These are phyloP conservation scores for Microctonus hyperodae DNA, from an alignment of 2,888 invertebrate genomes.

Conservation along the genomic window DNA sequence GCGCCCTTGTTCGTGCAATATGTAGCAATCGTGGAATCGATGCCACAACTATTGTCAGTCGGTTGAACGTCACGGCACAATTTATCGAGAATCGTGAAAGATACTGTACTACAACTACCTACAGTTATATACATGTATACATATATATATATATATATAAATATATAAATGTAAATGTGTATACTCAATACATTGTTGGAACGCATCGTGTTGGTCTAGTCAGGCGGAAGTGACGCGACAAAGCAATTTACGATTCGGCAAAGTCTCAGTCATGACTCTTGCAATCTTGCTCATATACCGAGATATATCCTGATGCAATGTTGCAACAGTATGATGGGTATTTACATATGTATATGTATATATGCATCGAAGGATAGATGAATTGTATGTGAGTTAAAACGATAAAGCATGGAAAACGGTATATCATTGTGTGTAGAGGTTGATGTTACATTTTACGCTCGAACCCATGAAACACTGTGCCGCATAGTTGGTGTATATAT, in stretches of 20 bases:
- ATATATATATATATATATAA: no score
- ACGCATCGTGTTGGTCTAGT: conserved; percentile 18
- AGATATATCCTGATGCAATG: neutral
- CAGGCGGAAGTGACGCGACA: conserved; percentile 26
- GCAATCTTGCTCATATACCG: conserved; percentile 4
- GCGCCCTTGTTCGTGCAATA: conserved; percentile 17
- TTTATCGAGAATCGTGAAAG: conserved; percentile 13
- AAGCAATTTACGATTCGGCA: conserved; percentile 34
- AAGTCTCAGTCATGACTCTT: conserved; percentile 10
- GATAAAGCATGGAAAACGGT: conserved; percentile 19
- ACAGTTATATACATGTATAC: no score
- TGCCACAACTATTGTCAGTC: conserved; percentile 20
- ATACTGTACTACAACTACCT: conserved; percentile 22
- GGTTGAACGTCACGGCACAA: conserved; percentile 10
- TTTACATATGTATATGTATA: neutral
- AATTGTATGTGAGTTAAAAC: conserved; percentile 5
- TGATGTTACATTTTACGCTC: conserved; percentile 27
- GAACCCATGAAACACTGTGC: neutral
- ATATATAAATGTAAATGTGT: neutral
- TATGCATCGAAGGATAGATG: neutral
- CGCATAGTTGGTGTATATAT: conserved; percentile 9
- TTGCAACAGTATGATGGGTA: neutral
- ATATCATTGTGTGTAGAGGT: conserved; percentile 12
- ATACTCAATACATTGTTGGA: neutral
- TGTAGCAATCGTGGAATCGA: conserved; percentile 21